Evolutionary conservation across 2,888 invertebrate genomes (phyloP), one percentile per base, ranked within the genome.

Genomic region (Rutpela maculata): DNA sequence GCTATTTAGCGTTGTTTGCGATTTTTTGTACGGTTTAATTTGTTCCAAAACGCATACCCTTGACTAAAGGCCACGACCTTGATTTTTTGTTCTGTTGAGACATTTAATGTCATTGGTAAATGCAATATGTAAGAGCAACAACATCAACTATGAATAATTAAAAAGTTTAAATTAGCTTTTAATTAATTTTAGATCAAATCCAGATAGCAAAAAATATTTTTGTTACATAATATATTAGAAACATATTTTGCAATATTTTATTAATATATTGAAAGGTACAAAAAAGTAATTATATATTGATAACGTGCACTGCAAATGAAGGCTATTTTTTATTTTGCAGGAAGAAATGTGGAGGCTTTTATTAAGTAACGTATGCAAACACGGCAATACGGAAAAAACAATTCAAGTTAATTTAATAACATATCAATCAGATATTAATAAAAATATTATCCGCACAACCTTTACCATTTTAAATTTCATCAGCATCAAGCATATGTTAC

Each of bases 261-360:
- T 43, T 19, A 65, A 43, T 19, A 43, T 15, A 43, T n/a, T 31
- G 3, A 1, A 19, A 11, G 43, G 38, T 35, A 65, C 10, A 65
- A 65, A 65, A 65, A 65, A 65, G 65, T 35, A 62, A 65, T 65
- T 65, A 31, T 43, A 43, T 12, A 38, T 65, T 65, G 12, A 62
- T 62, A 31, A 43, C 19, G 38, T 17, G 0, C 38, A n/a, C 9
- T 17, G 15, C 43, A 38, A 1, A 43, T 35, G 65, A 65, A 35
- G 65, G 38, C 19, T 65, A 31, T 65, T 65, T 65, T 65, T 65
- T 62, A 4, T 22, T 59, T 22, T 59, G 15, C 15, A 22, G 31
- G 31, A 62, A 62, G 62, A 31, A 22, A 50, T 50, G 15, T 50
- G 50, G 2, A 50, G 50, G n/a, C 50, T n/a, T 35, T 43, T 43